Evolutionary conservation across 2,888 invertebrate species (phyloP).

Genomic region (Phengaris arion): DNA sequence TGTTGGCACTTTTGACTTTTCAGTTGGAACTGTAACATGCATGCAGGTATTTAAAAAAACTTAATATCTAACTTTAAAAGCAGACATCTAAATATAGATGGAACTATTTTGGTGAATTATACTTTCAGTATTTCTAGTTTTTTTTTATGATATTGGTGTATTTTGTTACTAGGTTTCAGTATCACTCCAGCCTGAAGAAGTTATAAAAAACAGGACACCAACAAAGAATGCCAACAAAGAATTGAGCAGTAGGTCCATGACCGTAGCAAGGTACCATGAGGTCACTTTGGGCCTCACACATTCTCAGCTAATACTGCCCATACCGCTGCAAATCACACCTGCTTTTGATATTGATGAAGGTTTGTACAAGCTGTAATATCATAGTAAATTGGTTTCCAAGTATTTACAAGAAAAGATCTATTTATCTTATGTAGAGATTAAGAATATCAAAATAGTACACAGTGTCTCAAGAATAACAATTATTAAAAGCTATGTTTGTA

Average conservation of each 20-base stretch:
- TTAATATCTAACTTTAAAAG: too few relatives aligned
- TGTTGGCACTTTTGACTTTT: conserved; percentile 97
- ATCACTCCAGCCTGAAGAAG: conserved; percentile 96
- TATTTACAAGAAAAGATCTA: too few relatives aligned
- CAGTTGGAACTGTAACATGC: conserved; percentile 92
- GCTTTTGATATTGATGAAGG: conserved; percentile 95
- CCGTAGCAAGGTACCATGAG: conserved; percentile 95
- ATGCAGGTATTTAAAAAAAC: conserved; percentile 83
- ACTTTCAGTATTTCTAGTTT: background rate
- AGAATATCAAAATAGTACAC: too few relatives aligned
- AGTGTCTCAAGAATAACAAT: too few relatives aligned
- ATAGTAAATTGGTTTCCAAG: too few relatives aligned
- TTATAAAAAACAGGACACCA: conserved; percentile 70
- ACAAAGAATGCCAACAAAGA: conserved; percentile 64
- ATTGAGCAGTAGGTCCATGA: conserved; percentile 81
- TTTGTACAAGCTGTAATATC: conserved; percentile 46
- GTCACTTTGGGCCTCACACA: conserved; percentile 93
- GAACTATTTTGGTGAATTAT: background rate
- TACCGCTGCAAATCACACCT: conserved; percentile 96
- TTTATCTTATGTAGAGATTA: too few relatives aligned
- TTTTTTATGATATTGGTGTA: background rate
- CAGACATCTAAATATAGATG: too few relatives aligned
- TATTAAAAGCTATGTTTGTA: too few relatives aligned
- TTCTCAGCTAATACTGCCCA: conserved; percentile 93
- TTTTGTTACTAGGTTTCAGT: conserved; percentile 82